Evolutionary conservation across 2,888 invertebrate species (phyloP).

Genomic region (Anoplius nigerrimus): DNA sequence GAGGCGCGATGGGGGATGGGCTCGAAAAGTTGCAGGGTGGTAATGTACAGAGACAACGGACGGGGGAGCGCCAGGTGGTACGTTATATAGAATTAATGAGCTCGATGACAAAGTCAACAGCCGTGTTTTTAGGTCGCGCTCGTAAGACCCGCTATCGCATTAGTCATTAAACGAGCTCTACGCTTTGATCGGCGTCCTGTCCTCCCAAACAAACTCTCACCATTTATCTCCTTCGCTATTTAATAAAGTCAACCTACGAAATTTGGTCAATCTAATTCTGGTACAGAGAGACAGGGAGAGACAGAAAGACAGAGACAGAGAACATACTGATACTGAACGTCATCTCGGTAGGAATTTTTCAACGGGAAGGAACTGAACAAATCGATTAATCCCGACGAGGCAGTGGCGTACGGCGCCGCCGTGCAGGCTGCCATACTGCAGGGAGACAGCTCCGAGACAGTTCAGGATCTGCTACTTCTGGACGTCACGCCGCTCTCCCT

Average conservation of each 20-base stretch:
- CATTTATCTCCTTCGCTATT: slow-evolving; percentile 14
- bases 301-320: too few relatives aligned
- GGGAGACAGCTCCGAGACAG: slow-evolving; percentile 90
- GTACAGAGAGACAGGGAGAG: too few relatives aligned
- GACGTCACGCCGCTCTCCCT: slow-evolving; percentile 93
- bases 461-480: slow-evolving; percentile 91
- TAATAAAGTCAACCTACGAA: background rate
- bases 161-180: background rate
- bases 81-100: slow-evolving; percentile 49
- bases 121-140: slow-evolving; percentile 32
- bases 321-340: too few relatives aligned
- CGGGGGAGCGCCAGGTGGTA: slow-evolving; percentile 17
- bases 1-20: slow-evolving; percentile 1
- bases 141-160: slow-evolving; percentile 9
- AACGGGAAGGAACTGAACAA: slow-evolving; percentile 94
- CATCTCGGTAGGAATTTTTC: slow-evolving; percentile 83
- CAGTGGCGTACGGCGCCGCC: slow-evolving; percentile 95
- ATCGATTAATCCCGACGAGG: slow-evolving; percentile 96
- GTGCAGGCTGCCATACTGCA: slow-evolving; percentile 95
- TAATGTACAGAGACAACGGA: slow-evolving; percentile 31
- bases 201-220: slow-evolving; percentile 12
- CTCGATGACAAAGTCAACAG: slow-evolving; percentile 51
- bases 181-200: slow-evolving; percentile 21
- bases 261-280: background rate
- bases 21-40: slow-evolving; percentile 33